Percentiles rank a stretch among this genome's conserved stretches.
Evolutionary conservation across 1,140 invertebrate genomes (phyloP).

Genomic region (Pseudomyrmex flavicornis): DNA sequence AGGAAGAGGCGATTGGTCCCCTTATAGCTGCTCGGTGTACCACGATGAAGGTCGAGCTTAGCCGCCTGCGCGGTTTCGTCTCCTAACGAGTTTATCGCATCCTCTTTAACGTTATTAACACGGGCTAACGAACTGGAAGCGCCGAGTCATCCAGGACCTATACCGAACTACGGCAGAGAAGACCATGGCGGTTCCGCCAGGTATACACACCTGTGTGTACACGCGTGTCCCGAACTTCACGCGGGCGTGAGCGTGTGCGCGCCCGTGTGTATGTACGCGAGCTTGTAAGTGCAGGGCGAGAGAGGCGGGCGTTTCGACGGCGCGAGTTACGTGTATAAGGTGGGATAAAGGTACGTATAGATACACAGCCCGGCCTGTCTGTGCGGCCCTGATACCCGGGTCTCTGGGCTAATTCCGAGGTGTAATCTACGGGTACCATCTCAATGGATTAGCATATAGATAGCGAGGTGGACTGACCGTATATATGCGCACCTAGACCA

Average conservation of each 20-base stretch:
- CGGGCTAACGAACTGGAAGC: conserved; percentile 80
- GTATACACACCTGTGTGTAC: conserved; percentile 63
- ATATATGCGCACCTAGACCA: conserved; percentile 80
- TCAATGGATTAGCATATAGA: conserved; percentile 86
- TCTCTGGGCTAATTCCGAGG: conserved; percentile 84
- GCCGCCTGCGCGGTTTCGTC: conserved; percentile 65
- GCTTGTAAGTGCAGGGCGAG: conserved; percentile 66
- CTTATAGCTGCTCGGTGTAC: conserved; percentile 12
- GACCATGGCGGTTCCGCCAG: conserved; percentile 61
- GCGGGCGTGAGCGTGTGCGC: conserved; percentile 2
- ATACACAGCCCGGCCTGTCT: conserved; percentile 73
- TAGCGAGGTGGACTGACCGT: conserved; percentile 82
- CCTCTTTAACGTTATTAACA: conserved; percentile 82
- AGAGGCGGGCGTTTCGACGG: conserved; percentile 55
- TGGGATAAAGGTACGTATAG: conserved; percentile 81
- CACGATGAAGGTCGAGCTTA: conserved; percentile 61
- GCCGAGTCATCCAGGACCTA: conserved; percentile 78
- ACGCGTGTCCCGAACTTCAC: conserved; percentile 49
- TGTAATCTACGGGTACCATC: conserved; percentile 85
- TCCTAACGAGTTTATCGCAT: conserved; percentile 80
- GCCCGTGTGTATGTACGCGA: conserved; percentile 25
- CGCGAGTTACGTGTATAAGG: conserved; percentile 79
- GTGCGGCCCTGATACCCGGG: conserved; percentile 79
- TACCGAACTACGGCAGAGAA: conserved; percentile 54
- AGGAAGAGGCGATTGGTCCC: conserved; percentile 27